These are phyloP conservation scores for Perca fluviatilis DNA, from an alignment of 2,113 vertebrate species.

Conservation along the genomic window DNA sequence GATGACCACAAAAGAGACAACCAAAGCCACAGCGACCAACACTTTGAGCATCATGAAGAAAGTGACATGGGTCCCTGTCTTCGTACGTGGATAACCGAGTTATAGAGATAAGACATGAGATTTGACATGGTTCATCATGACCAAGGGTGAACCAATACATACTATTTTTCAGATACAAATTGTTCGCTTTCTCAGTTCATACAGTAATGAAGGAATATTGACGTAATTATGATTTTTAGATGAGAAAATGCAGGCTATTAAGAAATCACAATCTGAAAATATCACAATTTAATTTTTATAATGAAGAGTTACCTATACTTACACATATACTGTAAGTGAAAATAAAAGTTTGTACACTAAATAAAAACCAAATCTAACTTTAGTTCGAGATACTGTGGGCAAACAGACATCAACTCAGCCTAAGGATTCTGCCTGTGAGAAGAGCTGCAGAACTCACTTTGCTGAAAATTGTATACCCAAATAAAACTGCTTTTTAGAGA, in stretches of 20 bases:
- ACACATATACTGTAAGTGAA: not conserved
- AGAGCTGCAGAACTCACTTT: not conserved
- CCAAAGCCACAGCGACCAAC: constrained; percentile 11
- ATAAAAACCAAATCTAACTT: not conserved
- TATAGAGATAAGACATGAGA: not conserved
- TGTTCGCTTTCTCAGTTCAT: not conserved
- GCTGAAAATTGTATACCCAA: not conserved
- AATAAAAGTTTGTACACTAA: not conserved
- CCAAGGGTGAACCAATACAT: not conserved
- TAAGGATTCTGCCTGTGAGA: not conserved
- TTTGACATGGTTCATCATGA: not conserved
- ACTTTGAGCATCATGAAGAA: not conserved
- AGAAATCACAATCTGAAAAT: constrained; percentile 8
- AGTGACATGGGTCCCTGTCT: not conserved
- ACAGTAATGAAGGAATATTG: not conserved
- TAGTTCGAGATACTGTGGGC: not conserved
- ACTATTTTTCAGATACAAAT: not conserved
- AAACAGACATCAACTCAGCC: not conserved
- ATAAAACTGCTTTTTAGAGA: not conserved
- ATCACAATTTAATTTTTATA: not conserved
- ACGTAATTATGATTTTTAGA: not conserved
- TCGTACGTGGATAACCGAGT: not conserved
- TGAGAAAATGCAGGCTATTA: not conserved
- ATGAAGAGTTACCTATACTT: not conserved
- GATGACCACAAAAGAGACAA: constrained; percentile 2